Evolutionary conservation across 2,113 vertebrate species (phyloP).

Genomic region (Spermophilus dauricus): DNA sequence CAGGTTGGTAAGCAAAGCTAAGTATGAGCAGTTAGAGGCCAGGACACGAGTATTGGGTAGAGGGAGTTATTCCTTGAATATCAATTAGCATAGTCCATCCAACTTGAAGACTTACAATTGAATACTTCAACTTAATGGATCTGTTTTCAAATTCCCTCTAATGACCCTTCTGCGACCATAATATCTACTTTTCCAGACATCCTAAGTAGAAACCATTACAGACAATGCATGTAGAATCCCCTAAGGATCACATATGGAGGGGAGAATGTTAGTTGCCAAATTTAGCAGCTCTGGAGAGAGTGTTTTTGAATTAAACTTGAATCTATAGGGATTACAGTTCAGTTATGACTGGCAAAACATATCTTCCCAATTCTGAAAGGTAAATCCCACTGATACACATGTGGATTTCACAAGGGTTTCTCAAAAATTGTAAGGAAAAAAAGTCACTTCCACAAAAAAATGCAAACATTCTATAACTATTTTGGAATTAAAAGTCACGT

Average conservation of each 20-base stretch:
- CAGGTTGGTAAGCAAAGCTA: conserved; percentile 62
- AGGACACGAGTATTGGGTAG: conserved; percentile 32
- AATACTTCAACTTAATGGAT: conserved; percentile 76
- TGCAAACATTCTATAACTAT: not conserved
- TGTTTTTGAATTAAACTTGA: conserved; percentile 81
- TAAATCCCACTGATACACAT: conserved; percentile 78
- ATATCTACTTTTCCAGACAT: conserved; percentile 84
- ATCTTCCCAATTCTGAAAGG: conserved; percentile 77
- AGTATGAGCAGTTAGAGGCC: conserved; percentile 61
- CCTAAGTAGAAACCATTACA: conserved; percentile 79
- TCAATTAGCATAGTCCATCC: conserved; percentile 71
- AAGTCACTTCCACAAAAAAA: conserved; percentile 45
- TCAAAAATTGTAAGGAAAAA: conserved; percentile 21
- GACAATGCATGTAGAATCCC: conserved; percentile 74
- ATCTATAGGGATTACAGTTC: conserved; percentile 71
- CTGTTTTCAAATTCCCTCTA: conserved; percentile 85
- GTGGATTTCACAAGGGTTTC: conserved; percentile 66
- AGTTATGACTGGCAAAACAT: conserved; percentile 78
- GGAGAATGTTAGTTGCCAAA: conserved; percentile 74
- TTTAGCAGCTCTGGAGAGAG: conserved; percentile 82
- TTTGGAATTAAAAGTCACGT: conserved; percentile 45
- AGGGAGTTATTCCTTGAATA: conserved; percentile 77
- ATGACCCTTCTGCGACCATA: conserved; percentile 80
- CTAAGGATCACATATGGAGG: conserved; percentile 75
- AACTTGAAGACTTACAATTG: conserved; percentile 73